Evolutionary conservation across 92 coral and sea anemone species (phyloP).

Genomic region (Bergia sp.): DNA sequence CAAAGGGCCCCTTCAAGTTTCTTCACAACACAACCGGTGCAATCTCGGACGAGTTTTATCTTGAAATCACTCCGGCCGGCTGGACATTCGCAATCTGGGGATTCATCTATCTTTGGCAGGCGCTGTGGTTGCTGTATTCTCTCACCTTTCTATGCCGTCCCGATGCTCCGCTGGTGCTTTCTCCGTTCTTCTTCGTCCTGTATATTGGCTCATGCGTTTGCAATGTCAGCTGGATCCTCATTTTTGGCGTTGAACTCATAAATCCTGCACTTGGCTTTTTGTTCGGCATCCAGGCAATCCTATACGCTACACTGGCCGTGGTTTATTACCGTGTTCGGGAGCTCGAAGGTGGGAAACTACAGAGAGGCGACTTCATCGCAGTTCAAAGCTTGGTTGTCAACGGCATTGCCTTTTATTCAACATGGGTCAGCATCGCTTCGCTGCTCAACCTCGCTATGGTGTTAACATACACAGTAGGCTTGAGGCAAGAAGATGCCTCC

Average conservation of each 20-base stretch:
- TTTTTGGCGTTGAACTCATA: conserved; percentile 67
- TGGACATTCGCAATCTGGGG: conserved; percentile 90
- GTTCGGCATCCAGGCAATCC: conserved; percentile 51
- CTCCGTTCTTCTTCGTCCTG: conserved; percentile 70
- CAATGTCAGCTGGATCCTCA: conserved; percentile 74
- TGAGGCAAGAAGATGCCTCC: conserved; percentile 66
- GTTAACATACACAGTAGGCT: conserved; percentile 60
- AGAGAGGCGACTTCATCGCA: conserved; percentile 69
- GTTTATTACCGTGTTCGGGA: conserved; percentile 60
- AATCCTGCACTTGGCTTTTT: conserved; percentile 70
- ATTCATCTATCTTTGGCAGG: conserved; percentile 78
- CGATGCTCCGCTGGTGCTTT: conserved; percentile 63
- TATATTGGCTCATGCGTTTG: conserved; percentile 65
- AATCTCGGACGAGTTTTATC: conserved; percentile 59
- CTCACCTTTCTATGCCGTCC: conserved; percentile 73
- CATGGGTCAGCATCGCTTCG: conserved; percentile 79
- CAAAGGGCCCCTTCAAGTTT: conserved; percentile 27
- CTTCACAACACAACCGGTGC: conserved; percentile 62
- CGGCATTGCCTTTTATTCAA: conserved; percentile 81
- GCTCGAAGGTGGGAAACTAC: conserved; percentile 64
- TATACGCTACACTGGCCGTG: conserved; percentile 65
- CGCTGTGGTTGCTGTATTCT: conserved; percentile 76
- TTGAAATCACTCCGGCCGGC: conserved; percentile 76
- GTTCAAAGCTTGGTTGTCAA: conserved; percentile 74
- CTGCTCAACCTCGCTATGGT: conserved; percentile 74